Conservation (phyloP, 2,888 invertebrate species). For the Drosophila eohydei region DNA sequence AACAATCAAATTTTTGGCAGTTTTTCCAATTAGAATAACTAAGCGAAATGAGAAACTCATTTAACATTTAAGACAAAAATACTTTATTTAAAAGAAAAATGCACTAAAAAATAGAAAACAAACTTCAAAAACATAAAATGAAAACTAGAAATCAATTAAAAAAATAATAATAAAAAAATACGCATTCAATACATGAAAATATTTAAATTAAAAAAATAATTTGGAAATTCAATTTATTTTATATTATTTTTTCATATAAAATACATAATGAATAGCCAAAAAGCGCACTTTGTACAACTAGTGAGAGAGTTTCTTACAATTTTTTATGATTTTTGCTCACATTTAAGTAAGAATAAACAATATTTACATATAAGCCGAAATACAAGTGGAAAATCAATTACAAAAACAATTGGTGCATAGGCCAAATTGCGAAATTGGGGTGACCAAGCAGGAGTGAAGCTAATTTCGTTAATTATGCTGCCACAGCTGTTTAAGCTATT, state of each 20-base stretch:
- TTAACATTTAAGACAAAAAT: slow-evolving; percentile 59
- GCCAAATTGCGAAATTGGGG: slow-evolving; percentile 21
- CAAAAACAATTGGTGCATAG: slow-evolving; percentile 31
- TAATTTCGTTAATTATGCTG: not conserved
- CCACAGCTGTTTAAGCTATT: not conserved
- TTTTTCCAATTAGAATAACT: slow-evolving; percentile 43
- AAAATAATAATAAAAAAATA: slow-evolving; percentile 26
- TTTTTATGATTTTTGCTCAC: slow-evolving; percentile 50
- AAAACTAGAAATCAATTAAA: slow-evolving; percentile 22
- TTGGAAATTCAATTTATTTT: slow-evolving; percentile 30
- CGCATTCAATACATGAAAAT: slow-evolving; percentile 12
- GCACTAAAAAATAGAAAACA: slow-evolving; percentile 31
- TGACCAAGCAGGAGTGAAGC: not conserved
- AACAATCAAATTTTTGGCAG: slow-evolving; percentile 75
- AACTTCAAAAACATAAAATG: not conserved
- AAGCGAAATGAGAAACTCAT: slow-evolving; percentile 29
- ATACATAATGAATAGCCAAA: slow-evolving; percentile 34
- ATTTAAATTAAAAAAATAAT: slow-evolving; percentile 23
- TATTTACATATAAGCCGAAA: slow-evolving; percentile 21
- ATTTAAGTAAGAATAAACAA: slow-evolving; percentile 32
- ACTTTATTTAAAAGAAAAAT: slow-evolving; percentile 68
- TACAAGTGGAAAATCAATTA: slow-evolving; percentile 21
- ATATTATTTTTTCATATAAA: slow-evolving; percentile 52
- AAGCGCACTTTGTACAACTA: slow-evolving; percentile 78
- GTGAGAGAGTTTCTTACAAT: slow-evolving; percentile 29